These are phyloP conservation scores for Orthosia cruda DNA, from an alignment of 2,888 invertebrate genomes.

Conservation along the genomic window DNA sequence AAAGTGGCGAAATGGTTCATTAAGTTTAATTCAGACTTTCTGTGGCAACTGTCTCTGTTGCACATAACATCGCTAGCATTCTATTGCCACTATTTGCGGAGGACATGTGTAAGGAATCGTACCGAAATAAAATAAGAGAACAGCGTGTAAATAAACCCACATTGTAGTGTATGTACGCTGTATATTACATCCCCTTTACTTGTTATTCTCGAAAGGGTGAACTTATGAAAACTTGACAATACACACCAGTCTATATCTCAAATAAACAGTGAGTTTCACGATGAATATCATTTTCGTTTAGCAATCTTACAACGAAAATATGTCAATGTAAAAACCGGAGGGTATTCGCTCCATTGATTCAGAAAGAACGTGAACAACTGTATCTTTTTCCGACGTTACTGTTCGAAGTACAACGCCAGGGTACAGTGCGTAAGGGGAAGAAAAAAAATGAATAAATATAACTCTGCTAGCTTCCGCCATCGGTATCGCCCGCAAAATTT, in stretches of 20 bases:
- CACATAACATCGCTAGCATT: conserved; percentile 14
- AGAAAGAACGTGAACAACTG: conserved; percentile 44
- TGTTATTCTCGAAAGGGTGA: conserved; percentile 73
- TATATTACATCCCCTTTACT: conserved; percentile 67
- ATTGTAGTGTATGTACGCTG: conserved; percentile 35
- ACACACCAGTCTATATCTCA: conserved; percentile 37
- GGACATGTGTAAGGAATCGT: conserved; percentile 46
- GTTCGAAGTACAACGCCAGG: conserved; percentile 7
- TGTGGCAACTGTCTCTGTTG: neutral
- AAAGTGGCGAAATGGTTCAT: no score
- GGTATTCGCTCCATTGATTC: conserved; percentile 57
- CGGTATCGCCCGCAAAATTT: neutral
- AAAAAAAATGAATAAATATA: conserved; percentile 24
- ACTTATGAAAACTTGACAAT: conserved; percentile 64
- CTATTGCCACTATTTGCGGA: conserved; percentile 29
- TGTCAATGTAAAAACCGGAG: conserved; percentile 60
- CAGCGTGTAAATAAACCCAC: conserved; percentile 68
- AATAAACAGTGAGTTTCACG: conserved; percentile 65
- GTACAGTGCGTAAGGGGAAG: neutral
- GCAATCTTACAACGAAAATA: conserved; percentile 58
- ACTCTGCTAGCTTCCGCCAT: neutral
- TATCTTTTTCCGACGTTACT: conserved; percentile 42
- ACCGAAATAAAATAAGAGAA: conserved; percentile 60
- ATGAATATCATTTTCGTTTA: conserved; percentile 66
- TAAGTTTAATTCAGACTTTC: neutral